Evolutionary conservation across 1,140 invertebrate genomes (phyloP).

Genomic region (Sitophilus oryzae): DNA sequence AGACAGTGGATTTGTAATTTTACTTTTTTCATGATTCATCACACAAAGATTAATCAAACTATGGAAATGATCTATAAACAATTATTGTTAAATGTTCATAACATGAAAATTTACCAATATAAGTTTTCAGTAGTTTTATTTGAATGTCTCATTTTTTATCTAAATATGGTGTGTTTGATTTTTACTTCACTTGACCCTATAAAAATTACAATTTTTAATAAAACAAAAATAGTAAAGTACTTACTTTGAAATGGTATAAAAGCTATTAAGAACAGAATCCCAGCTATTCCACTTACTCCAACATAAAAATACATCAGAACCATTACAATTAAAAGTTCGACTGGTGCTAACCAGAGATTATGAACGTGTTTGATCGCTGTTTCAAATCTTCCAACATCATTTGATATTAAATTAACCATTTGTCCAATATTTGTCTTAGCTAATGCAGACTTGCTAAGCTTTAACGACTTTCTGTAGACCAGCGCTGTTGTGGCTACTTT

Average conservation of each 20-base stretch:
- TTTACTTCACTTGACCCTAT: not conserved
- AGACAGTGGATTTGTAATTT: too few species aligned
- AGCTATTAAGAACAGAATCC: slow-evolving; percentile 67
- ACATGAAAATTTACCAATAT: too few species aligned
- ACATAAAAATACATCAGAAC: slow-evolving; percentile 70
- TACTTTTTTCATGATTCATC: too few species aligned
- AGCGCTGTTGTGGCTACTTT: slow-evolving; percentile 66
- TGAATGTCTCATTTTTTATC: too few species aligned
- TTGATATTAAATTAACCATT: slow-evolving; percentile 81
- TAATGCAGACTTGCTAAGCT: slow-evolving; percentile 57
- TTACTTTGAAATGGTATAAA: slow-evolving; percentile 79
- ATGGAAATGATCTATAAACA: too few species aligned
- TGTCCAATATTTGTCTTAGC: slow-evolving; percentile 74
- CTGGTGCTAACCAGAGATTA: slow-evolving; percentile 65
- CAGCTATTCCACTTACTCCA: slow-evolving; percentile 65
- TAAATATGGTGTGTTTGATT: too few species aligned
- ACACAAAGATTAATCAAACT: too few species aligned
- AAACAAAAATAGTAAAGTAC: slow-evolving; percentile 9
- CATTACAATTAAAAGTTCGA: slow-evolving; percentile 67
- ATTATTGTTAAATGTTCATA: too few species aligned
- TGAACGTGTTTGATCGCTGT: slow-evolving; percentile 58
- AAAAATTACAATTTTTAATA: not conserved
- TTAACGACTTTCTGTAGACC: slow-evolving; percentile 72
- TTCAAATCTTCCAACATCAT: slow-evolving; percentile 72
- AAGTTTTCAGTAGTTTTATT: too few species aligned